Conservation (phyloP, 2,888 invertebrate genomes). For the Drosophila buzzatii region DNA sequence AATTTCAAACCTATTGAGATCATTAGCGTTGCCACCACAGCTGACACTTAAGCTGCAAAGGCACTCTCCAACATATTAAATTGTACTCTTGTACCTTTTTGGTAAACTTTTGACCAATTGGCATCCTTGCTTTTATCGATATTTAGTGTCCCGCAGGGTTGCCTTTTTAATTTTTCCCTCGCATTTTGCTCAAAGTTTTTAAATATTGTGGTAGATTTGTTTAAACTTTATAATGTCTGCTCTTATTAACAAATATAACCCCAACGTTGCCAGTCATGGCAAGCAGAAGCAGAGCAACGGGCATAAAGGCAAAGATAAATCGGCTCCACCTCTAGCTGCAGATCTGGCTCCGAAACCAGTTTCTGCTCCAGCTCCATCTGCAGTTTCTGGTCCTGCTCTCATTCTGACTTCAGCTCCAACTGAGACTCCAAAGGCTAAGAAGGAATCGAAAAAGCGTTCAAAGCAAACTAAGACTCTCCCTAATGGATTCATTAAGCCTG, state of each 20-base stretch:
- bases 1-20: not conserved
- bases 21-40: constrained; percentile 10
- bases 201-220: not conserved
- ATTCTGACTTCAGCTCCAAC: not conserved
- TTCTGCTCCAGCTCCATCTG: no score
- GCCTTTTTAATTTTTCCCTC: not conserved
- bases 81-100: not conserved
- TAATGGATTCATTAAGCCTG: not conserved
- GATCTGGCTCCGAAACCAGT: no score
- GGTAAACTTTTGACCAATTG: constrained; percentile 4
- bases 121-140: not conserved
- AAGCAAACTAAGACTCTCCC: not conserved
- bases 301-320: not conserved
- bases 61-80: not conserved
- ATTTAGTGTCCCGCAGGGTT: not conserved
- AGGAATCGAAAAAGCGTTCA: not conserved
- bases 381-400: not conserved
- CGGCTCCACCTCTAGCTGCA: no score
- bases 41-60: not conserved
- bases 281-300: not conserved
- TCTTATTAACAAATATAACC: not conserved
- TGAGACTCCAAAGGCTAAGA: not conserved
- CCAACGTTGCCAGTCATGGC: not conserved
- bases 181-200: not conserved
- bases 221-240: constrained; percentile 19